These are phyloP conservation scores for Trachymyrmex septentrionalis DNA, from an alignment of 1,140 invertebrate genomes.

Conservation along the genomic window DNA sequence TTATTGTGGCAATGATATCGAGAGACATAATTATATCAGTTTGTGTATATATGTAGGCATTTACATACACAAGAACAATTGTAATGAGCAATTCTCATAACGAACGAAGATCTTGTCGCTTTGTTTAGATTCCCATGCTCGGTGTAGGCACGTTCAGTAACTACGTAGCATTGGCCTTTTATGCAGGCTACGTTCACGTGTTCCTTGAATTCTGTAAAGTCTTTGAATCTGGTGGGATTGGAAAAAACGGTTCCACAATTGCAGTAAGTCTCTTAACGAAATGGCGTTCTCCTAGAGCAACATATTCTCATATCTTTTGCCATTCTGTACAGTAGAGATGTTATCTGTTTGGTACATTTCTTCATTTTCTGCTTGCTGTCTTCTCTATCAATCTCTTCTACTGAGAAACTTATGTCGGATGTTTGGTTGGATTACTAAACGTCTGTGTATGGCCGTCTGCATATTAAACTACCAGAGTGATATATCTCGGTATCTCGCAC, in stretches of 20 bases:
- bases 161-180: conserved; percentile 88
- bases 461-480: conserved; percentile 38
- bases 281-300: conserved; percentile 36
- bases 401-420: conserved; percentile 12
- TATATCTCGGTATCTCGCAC: conserved; percentile 28
- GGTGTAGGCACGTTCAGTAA: conserved; percentile 87
- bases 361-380: conserved; percentile 59
- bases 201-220: conserved; percentile 90
- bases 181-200: conserved; percentile 89
- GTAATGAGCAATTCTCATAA: conserved; percentile 60
- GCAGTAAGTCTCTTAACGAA: conserved; percentile 90
- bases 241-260: conserved; percentile 97
- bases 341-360: conserved; percentile 61
- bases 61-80: conserved; percentile 22
- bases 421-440: conserved; percentile 36
- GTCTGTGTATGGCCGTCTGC: conserved; percentile 3
- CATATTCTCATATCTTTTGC: conserved; percentile 55
- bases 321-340: conserved; percentile 55
- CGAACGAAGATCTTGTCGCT: conserved; percentile 75
- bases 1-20: background rate
- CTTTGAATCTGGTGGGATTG: conserved; percentile 92
- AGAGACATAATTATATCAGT: conserved; percentile 14
- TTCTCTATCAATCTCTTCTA: conserved; percentile 32
- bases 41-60: background rate
- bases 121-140: conserved; percentile 88